Evolutionary conservation across 2,113 vertebrate species (phyloP).

Genomic region (Brienomyrus longianalis): DNA sequence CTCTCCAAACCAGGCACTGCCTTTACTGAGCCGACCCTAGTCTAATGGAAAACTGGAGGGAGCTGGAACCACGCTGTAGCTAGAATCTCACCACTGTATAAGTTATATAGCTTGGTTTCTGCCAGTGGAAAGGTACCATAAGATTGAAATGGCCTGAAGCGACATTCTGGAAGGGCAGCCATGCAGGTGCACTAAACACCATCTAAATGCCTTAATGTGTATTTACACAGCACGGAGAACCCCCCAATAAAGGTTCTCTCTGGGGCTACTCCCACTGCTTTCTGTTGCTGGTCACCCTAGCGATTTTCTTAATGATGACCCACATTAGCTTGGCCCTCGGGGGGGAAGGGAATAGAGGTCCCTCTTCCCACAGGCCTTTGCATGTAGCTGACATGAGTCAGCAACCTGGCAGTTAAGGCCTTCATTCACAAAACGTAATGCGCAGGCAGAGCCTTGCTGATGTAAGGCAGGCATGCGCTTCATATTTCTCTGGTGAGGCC

Average conservation of each 20-base stretch:
- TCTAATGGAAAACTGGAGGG: background rate
- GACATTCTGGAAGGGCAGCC: background rate
- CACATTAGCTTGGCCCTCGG: background rate
- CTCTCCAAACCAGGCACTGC: background rate
- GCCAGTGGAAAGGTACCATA: background rate
- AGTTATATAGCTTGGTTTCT: background rate
- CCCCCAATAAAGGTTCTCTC: background rate
- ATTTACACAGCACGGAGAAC: background rate
- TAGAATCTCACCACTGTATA: background rate
- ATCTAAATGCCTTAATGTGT: background rate
- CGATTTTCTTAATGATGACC: background rate
- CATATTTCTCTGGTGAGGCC: background rate
- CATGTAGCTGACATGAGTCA: background rate
- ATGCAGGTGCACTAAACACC: background rate
- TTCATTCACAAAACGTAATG: background rate
- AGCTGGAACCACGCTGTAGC: background rate
- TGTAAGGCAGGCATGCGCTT: background rate
- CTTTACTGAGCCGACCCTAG: background rate
- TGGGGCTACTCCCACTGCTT: background rate
- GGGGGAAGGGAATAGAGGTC: background rate
- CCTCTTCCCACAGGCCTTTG: background rate
- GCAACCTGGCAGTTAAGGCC: background rate
- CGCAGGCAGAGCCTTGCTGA: background rate
- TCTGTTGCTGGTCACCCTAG: background rate
- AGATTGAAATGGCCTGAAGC: background rate